phyloP scores from a whole-genome alignment of 2,113 vertebrate species.

The Pontoporia blainvillei region DNA sequence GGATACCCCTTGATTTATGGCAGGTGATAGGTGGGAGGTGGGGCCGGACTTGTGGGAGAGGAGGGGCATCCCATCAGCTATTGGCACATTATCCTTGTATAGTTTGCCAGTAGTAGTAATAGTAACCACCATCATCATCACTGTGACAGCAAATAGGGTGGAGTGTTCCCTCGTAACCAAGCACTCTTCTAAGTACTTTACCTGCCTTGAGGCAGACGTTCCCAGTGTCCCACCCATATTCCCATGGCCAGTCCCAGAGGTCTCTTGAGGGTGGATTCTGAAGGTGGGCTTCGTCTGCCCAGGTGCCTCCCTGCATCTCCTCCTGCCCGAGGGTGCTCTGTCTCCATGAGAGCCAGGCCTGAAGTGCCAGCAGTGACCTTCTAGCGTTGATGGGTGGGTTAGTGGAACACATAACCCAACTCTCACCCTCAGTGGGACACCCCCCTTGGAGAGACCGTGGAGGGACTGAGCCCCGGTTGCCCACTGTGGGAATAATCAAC shows the following conservation, averaged over 20 bases:
- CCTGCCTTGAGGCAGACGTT: neutral
- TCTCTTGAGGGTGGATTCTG: neutral
- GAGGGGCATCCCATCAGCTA: neutral
- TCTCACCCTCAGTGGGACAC: neutral
- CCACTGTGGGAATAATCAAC: fast-evolving
- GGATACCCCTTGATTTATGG: neutral
- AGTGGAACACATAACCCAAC: neutral
- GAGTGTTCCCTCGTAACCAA: neutral
- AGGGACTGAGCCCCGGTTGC: neutral
- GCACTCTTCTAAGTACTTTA: neutral
- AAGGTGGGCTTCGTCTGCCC: too few relatives aligned
- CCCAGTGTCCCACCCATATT: neutral
- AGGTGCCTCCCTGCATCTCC: neutral
- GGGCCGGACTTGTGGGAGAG: neutral
- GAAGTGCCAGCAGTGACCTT: neutral
- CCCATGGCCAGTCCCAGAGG: neutral
- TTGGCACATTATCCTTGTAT: neutral
- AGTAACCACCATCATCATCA: neutral
- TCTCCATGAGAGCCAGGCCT: neutral
- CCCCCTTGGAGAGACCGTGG: neutral
- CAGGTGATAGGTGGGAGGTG: neutral
- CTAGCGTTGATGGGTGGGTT: neutral
- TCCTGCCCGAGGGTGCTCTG: neutral
- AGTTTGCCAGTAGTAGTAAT: neutral
- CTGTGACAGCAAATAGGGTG: too few relatives aligned